Conservation (phyloP, 2,888 invertebrate species). For the Nomada fucata region DNA sequence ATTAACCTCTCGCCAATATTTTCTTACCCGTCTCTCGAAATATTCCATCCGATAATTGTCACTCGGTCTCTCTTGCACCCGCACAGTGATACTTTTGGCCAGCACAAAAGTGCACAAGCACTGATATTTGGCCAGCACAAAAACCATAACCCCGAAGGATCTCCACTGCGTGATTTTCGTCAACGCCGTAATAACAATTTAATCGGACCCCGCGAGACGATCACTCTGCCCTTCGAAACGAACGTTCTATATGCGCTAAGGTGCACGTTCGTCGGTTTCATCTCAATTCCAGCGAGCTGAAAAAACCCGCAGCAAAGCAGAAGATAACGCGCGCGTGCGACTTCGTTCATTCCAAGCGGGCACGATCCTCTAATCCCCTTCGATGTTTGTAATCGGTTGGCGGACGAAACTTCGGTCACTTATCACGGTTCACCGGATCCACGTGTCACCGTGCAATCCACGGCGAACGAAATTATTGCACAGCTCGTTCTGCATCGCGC, state of each 20-base stretch:
- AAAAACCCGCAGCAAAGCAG: no score
- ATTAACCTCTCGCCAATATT: slow-evolving; percentile 6
- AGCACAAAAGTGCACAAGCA: no score
- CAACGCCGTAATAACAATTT: not conserved
- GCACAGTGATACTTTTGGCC: not conserved
- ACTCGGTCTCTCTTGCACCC: not conserved
- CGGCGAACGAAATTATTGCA: slow-evolving; percentile 50
- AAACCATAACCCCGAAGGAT: not conserved
- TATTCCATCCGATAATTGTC: slow-evolving; percentile 7
- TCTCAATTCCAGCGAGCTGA: not conserved
- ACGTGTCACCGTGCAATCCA: slow-evolving; percentile 29
- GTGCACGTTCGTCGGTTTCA: not conserved
- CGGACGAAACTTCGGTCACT: slow-evolving; percentile 31
- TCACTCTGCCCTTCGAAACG: no score
- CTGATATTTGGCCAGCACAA: not conserved
- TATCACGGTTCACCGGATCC: slow-evolving; percentile 26
- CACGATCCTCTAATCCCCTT: slow-evolving; percentile 31
- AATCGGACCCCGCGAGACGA: not conserved
- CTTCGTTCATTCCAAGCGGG: not conserved
- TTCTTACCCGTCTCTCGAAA: not conserved
- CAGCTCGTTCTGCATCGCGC: slow-evolving; percentile 33
- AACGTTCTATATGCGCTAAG: not conserved
- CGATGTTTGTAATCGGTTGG: slow-evolving; percentile 30
- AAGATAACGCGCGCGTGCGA: not conserved
- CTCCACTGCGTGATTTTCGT: not conserved